phyloP scores from a whole-genome alignment of 2,888 invertebrate species.

The Pedicia rivosa region DNA sequence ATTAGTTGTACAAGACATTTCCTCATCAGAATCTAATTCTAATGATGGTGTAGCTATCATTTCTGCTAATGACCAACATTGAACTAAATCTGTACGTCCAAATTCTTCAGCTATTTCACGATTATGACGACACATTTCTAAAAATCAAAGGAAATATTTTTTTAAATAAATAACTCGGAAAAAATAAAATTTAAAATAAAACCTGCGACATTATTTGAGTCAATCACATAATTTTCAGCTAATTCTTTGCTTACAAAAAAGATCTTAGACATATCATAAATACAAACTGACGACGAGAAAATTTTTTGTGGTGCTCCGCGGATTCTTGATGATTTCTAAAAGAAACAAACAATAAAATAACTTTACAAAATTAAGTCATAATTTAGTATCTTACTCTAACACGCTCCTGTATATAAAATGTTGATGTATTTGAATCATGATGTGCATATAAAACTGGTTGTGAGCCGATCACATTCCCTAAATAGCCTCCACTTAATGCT shows the following conservation, averaged over 20 bases:
- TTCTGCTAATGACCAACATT: conserved; percentile 76
- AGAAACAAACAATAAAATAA: conserved; percentile 6
- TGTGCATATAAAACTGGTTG: conserved; percentile 24
- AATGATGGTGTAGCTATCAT: conserved; percentile 40
- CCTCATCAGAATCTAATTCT: conserved; percentile 41
- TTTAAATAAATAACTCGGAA: background rate
- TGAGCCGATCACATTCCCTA: conserved; percentile 29
- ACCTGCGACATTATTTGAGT: conserved; percentile 20
- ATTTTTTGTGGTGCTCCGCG: conserved; percentile 34
- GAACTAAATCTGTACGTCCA: conserved; percentile 66
- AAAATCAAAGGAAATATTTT: conserved; percentile 10
- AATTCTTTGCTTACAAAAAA: conserved; percentile 66
- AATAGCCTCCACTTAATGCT: conserved; percentile 40
- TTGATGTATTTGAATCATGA: conserved; percentile 44
- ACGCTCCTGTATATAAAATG: conserved; percentile 62
- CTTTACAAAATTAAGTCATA: conserved; percentile 1
- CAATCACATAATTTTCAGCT: conserved; percentile 65
- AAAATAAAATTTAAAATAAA: background rate
- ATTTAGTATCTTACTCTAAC: conserved; percentile 16
- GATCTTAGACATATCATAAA: conserved; percentile 34
- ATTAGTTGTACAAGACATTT: conserved; percentile 62
- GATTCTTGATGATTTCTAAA: conserved; percentile 32
- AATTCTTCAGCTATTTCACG: conserved; percentile 57
- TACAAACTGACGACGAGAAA: conserved; percentile 22
- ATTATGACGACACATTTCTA: conserved; percentile 66